A percentile compares a stretch with the other conserved stretches of the same genome.
Evolutionary conservation across 2,888 invertebrate species (phyloP).

Genomic region (Cheilosia variabilis): DNA sequence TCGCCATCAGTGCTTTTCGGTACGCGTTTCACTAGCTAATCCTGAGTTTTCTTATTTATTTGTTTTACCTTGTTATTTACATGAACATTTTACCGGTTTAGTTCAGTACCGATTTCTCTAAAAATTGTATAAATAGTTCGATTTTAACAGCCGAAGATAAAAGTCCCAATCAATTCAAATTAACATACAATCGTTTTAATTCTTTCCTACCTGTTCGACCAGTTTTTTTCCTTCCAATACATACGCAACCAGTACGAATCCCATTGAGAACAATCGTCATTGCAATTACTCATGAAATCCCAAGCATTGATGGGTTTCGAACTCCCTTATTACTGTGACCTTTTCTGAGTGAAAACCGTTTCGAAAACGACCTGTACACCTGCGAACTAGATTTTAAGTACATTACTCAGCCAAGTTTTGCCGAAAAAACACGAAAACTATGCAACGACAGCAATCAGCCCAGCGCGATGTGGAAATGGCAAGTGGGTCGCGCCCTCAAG

Average conservation of each 20-base stretch:
- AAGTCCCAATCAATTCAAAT: not conserved
- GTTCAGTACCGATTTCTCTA: conserved; percentile 1
- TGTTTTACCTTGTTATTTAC: not conserved
- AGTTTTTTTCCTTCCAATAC: conserved; percentile 13
- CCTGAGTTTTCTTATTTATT: not conserved
- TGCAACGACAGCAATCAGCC: conserved; percentile 61
- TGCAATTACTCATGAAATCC: conserved; percentile 30
- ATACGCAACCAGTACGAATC: not conserved
- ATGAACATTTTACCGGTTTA: conserved; percentile 1
- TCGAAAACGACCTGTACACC: not conserved
- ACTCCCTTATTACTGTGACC: conserved; percentile 11
- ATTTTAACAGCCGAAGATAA: not conserved
- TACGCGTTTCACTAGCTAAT: not conserved
- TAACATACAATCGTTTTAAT: not conserved
- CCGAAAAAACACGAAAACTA: conserved; percentile 20
- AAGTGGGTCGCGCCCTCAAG: conserved; percentile 60
- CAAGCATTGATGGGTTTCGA: conserved; percentile 8
- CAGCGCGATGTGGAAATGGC: conserved; percentile 52
- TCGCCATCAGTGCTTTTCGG: conserved; percentile 1
- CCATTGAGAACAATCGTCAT: conserved; percentile 11
- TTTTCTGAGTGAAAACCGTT: conserved; percentile 26
- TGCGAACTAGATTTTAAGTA: conserved; percentile 20
- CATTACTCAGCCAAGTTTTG: not conserved
- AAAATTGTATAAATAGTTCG: not conserved
- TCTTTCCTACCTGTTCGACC: conserved; percentile 40